Evolutionary conservation across 2,888 invertebrate genomes (phyloP).

Genomic region (Ormyrus labotus): DNA sequence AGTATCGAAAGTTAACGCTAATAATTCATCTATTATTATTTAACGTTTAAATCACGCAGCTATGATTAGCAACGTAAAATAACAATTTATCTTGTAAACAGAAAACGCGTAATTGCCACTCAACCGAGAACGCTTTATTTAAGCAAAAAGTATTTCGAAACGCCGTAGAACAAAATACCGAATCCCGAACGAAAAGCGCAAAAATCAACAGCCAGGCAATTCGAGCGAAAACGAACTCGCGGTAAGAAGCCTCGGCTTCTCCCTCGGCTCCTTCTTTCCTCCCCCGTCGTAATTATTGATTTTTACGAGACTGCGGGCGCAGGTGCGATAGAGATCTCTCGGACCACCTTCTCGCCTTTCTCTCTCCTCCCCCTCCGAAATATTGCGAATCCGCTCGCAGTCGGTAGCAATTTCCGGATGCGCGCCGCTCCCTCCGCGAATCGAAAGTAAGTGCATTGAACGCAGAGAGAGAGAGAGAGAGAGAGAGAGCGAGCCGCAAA

Average conservation of each 20-base stretch:
- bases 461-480: slow-evolving; percentile 11
- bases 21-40: too few species aligned
- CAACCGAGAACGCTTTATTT: too few species aligned
- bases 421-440: neutral
- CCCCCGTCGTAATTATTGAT: slow-evolving; percentile 70
- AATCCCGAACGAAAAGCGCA: too few species aligned
- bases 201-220: too few species aligned
- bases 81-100: too few species aligned
- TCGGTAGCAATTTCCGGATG: slow-evolving; percentile 50
- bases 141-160: too few species aligned
- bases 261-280: slow-evolving; percentile 9
- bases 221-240: too few species aligned
- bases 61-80: too few species aligned
- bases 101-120: too few species aligned
- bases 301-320: slow-evolving; percentile 67
- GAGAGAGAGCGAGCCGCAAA: neutral
- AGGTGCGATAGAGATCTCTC: slow-evolving; percentile 71
- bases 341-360: slow-evolving; percentile 64
- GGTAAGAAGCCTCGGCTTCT: neutral
- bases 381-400: slow-evolving; percentile 62
- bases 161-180: too few species aligned
- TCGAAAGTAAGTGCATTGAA: slow-evolving; percentile 13
- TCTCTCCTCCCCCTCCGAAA: slow-evolving; percentile 63
- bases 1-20: too few species aligned
- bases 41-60: too few species aligned